Evolutionary conservation across 1,140 invertebrate genomes (phyloP), one percentile per base, ranked within the genome.

Genomic region (Bicyclus anynana): DNA sequence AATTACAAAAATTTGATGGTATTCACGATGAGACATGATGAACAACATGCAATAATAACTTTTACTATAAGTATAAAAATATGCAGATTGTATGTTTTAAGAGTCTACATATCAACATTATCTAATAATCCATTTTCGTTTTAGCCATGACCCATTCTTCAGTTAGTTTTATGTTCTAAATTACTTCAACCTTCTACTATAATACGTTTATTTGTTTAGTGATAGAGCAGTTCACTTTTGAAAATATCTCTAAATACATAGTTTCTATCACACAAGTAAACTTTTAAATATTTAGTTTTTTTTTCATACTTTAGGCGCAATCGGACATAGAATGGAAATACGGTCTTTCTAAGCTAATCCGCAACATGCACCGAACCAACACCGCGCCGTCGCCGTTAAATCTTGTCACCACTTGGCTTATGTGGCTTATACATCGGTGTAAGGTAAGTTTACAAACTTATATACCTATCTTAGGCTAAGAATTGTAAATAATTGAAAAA

Each of bases 301-400:
- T n/a, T n/a, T n/a, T n/a, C n/a, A n/a, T n/a, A n/a, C n/a, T n/a
- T n/a, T 79, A 98, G 92, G 97, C 98, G 38, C 98, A 99, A 92
- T 99, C 98, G n/a, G 98, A 99, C 89, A 99, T 98, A 70, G 98
- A 99, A 89, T 99, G 98, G 98, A 99, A 99, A 89, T 99, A 98
- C 81, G 98, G 98, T 23, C 89, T 99, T 69, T 99, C 98, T 38
- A 99, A 99, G 90, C 91, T 99, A 68, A 99, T 99, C 76, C 91
- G 98, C 65, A 98, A 98, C 79, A 99, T 99, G 98, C 98, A 99
- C 89, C 93, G 98, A 76, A 99, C 98, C 5, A 97, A 96, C 33
- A 97, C 97, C 2, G 98, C 98, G 2, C 98, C 99, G 0, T 97
- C 98, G 1, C 98, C 99, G 0, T 91, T 99, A 33, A 99, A 99